A percentile compares a stretch with the other conserved stretches of the same genome.
phyloP scores from a whole-genome alignment of 2,888 invertebrate species.

The Chrysomela aeneicollis region DNA sequence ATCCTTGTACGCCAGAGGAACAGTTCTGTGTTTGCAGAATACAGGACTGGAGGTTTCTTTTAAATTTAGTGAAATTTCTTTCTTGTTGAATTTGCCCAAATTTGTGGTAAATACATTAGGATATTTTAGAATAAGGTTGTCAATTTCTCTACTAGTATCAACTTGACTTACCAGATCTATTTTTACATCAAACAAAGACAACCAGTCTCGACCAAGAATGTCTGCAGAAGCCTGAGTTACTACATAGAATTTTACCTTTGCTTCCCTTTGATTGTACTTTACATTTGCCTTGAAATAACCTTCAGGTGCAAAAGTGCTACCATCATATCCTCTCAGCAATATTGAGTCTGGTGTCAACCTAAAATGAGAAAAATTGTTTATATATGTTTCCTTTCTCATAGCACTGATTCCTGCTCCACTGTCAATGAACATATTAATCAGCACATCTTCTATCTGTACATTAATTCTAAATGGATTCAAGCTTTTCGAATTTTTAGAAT shows the following conservation, averaged over 20 bases:
- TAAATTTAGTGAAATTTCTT: no score
- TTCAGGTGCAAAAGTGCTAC: slow-evolving; percentile 15
- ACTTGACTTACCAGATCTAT: slow-evolving; percentile 1
- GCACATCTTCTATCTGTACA: no score
- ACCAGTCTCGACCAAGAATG: background rate
- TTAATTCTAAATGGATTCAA: no score
- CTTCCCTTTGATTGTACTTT: background rate
- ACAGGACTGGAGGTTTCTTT: no score
- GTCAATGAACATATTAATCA: slow-evolving; percentile 15
- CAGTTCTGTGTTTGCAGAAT: slow-evolving; percentile 42
- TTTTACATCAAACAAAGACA: background rate
- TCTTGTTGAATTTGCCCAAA: background rate
- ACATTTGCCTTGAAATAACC: slow-evolving; percentile 16
- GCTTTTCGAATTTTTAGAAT: no score
- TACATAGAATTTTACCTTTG: background rate
- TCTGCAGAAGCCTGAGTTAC: slow-evolving; percentile 1
- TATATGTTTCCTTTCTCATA: slow-evolving; percentile 15
- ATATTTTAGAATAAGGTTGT: no score
- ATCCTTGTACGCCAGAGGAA: slow-evolving; percentile 44
- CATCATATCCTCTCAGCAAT: slow-evolving; percentile 20
- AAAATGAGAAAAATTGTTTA: slow-evolving; percentile 18
- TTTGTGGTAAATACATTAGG: background rate
- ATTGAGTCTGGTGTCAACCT: slow-evolving; percentile 13
- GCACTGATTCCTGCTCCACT: slow-evolving; percentile 18
- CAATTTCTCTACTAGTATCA: background rate